A percentile compares a stretch with the other conserved stretches of the same genome.
Conservation (phyloP, 2,888 invertebrate genomes). For the Troilus luridus region DNA sequence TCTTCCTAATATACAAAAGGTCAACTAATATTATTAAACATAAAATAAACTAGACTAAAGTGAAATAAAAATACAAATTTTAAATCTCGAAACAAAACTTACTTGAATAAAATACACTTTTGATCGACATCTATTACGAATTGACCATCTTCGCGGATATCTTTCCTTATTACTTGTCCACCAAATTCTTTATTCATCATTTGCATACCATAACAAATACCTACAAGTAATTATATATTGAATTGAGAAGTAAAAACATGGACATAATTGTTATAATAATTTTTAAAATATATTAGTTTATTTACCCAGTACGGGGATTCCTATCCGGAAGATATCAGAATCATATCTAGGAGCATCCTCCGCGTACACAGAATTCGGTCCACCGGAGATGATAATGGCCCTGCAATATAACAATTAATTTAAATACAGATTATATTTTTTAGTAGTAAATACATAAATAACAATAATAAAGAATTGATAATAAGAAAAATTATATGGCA, state of each 20-base stretch:
- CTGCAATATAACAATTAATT: slow-evolving; percentile 71
- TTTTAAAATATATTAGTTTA: neutral
- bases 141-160: slow-evolving; percentile 94
- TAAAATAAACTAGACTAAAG: neutral
- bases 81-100: slow-evolving; percentile 69
- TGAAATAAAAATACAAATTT: neutral
- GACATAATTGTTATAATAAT: neutral
- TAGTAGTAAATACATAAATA: neutral
- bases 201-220: slow-evolving; percentile 99
- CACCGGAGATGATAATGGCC: slow-evolving; percentile 97
- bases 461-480: neutral
- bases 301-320: slow-evolving; percentile 88
- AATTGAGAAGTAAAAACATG: neutral
- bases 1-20: too few species aligned
- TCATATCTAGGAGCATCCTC: slow-evolving; percentile 95
- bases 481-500: too few species aligned
- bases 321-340: slow-evolving; percentile 94
- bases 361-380: slow-evolving; percentile 96
- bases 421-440: neutral
- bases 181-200: slow-evolving; percentile 98
- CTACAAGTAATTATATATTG: slow-evolving; percentile 70
- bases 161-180: slow-evolving; percentile 90
- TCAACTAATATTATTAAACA: too few species aligned
- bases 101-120: slow-evolving; percentile 93
- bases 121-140: slow-evolving; percentile 90